Evolutionary conservation across 2,113 vertebrate genomes (phyloP).

Genomic region (Megaceryle torquata): DNA sequence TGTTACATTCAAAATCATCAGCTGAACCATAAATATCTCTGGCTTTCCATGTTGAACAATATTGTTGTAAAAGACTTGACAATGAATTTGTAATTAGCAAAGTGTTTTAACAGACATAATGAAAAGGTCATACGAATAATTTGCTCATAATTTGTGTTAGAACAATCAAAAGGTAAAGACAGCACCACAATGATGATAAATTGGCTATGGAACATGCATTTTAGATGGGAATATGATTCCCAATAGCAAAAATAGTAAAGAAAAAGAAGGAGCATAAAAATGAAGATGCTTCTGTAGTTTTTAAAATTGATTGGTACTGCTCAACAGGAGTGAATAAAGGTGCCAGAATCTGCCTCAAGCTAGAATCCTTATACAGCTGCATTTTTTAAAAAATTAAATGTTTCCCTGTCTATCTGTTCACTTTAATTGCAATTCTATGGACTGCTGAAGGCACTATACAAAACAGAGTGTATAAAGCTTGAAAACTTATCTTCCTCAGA

Average conservation of each 20-base stretch:
- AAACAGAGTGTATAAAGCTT: not conserved
- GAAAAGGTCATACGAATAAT: constrained; percentile 22
- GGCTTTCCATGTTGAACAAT: not conserved
- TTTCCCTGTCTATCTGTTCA: not conserved
- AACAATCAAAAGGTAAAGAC: constrained; percentile 7
- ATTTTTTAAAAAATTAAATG: not conserved
- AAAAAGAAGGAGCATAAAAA: not conserved
- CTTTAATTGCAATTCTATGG: not conserved
- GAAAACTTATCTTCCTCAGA: not conserved
- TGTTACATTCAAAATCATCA: not conserved
- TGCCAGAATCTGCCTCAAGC: not conserved
- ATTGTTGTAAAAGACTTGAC: constrained; percentile 1
- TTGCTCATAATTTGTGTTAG: not conserved
- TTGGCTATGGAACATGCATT: not conserved
- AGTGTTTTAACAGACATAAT: not conserved
- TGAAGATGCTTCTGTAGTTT: not conserved
- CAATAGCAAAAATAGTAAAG: not conserved
- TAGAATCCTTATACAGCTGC: not conserved
- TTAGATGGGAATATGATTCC: not conserved
- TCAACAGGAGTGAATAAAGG: not conserved
- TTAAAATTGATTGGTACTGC: not conserved
- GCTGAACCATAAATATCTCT: not conserved
- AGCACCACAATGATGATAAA: not conserved
- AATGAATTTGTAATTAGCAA: constrained; percentile 3
- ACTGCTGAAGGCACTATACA: not conserved